Percentiles rank a stretch among this genome's conserved stretches.
phyloP scores from a whole-genome alignment of 2,113 vertebrate genomes.

The Nanorana parkeri region DNA sequence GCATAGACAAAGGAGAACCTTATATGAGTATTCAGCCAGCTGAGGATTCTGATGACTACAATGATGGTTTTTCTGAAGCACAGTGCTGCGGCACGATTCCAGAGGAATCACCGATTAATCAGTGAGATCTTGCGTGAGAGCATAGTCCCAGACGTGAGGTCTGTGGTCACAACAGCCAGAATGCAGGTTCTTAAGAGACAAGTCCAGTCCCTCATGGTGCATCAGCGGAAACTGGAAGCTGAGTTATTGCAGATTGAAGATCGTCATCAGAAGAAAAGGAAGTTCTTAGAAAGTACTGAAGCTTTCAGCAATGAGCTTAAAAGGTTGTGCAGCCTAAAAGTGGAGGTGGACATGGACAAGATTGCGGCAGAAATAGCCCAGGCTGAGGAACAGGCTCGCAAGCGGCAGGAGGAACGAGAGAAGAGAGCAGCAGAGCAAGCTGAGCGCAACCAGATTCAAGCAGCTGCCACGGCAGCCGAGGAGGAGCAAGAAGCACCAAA shows the following conservation, averaged over 20 bases:
- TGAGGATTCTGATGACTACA: conserved; percentile 95
- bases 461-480: conserved; percentile 58
- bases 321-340: conserved; percentile 92
- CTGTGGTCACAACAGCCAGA: conserved; percentile 94
- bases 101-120: conserved; percentile 96
- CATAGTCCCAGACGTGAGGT: conserved; percentile 94
- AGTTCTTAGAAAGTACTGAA: conserved; percentile 95
- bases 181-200: conserved; percentile 99
- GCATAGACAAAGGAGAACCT: conserved; percentile 95
- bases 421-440: conserved; percentile 90
- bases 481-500: conserved; percentile 64
- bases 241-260: conserved; percentile 97
- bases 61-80: conserved; percentile 99
- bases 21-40: conserved; percentile 99
- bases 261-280: conserved; percentile 95
- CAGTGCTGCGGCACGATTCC: conserved; percentile 93
- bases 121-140: conserved; percentile 97
- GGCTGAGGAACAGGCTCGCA: conserved; percentile 90
- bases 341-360: conserved; percentile 99
- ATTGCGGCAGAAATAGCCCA: conserved; percentile 95
- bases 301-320: conserved; percentile 96
- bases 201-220: conserved; percentile 98
- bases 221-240: conserved; percentile 97
- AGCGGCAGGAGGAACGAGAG: conserved; percentile 91
- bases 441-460: conserved; percentile 74